These are phyloP conservation scores for Cyclargus thomasi DNA, from an alignment of 1,140 invertebrate species.

Conservation along the genomic window DNA sequence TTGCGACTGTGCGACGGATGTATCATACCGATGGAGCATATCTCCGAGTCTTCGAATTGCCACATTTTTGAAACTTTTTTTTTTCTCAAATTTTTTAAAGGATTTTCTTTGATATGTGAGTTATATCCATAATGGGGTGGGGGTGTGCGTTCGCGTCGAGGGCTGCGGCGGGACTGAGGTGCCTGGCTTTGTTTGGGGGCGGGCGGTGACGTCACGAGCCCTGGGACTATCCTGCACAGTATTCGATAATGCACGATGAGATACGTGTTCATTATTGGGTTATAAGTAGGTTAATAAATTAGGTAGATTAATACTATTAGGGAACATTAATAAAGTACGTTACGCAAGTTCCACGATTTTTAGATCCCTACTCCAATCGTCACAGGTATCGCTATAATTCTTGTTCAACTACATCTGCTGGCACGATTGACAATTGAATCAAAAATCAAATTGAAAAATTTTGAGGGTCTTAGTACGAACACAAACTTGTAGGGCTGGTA, in stretches of 20 bases:
- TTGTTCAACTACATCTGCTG: no score
- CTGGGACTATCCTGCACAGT: slow-evolving; percentile 30
- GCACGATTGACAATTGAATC: no score
- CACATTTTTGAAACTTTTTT: slow-evolving; percentile 67
- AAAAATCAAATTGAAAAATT: no score
- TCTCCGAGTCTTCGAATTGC: slow-evolving; percentile 79
- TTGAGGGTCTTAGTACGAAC: no score
- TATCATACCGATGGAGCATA: slow-evolving; percentile 84
- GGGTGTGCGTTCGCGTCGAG: slow-evolving; percentile 40
- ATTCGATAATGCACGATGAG: neutral
- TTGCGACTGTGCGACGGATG: slow-evolving; percentile 79
- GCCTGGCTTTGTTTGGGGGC: slow-evolving; percentile 35
- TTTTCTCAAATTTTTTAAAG: slow-evolving; percentile 17
- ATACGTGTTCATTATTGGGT: slow-evolving; percentile 8
- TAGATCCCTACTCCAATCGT: no score
- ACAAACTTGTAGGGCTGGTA: no score
- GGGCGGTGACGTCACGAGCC: slow-evolving; percentile 43
- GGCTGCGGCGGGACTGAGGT: slow-evolving; percentile 53
- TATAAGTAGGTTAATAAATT: neutral
- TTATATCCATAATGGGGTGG: slow-evolving; percentile 29
- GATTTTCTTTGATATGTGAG: slow-evolving; percentile 17
- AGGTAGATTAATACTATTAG: no score
- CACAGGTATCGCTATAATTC: no score
- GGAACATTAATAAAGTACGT: no score
- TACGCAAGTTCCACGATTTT: no score